Base-by-base conservation (phyloP, 2,888 invertebrate species). In the Chouioia cunea region DNA sequence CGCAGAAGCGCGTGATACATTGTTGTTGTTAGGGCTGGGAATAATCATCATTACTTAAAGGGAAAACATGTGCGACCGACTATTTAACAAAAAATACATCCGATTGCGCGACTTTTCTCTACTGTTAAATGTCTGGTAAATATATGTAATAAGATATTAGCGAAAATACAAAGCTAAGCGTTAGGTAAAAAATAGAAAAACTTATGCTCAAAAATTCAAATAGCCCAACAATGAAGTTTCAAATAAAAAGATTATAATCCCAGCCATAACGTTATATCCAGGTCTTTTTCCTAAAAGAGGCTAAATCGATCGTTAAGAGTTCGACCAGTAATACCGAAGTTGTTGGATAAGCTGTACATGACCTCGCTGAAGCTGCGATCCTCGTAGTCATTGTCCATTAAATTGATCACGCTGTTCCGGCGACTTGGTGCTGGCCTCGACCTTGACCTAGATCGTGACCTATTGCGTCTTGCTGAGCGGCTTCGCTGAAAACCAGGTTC, bases 231-330 rank as follows among this genome's bases (percentile, higher is more conserved):
- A 50, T n/a, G n/a, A 16, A 50, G 4, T 50, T 16, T 50, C n/a
- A 50, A 6, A 16, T 18, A 20, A 50, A 18, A 50, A 23, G 54
- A n/a, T 54, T 27, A 54, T 22, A 36, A 54, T 27, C 8, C 54
- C 27, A 27, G n/a, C 36, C n/a, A 15, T 16, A 27, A 22, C 54
- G 10, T 16, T 27, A 4, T 54, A n/a, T 22, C 23, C 27, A 54
- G 12, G 23, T 54, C 27, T 2, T 20, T n/a, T 16, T 22, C 22
- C 2, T 65, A 65, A n/a, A 68, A 62, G 6, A 79, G 80, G 65
- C 84, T 85, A 76, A 85, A 85, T 77, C 85, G 79, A 74, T 85
- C 85, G 63, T 85, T 84, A 23, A 85, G 84, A 6, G 85, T 85
- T 72, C 84, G 79, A 20, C 81, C 80, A 2, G 85, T 85, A 18